phyloP scores from a whole-genome alignment of 2,888 invertebrate species.

The Tetrapedia diversipes region DNA sequence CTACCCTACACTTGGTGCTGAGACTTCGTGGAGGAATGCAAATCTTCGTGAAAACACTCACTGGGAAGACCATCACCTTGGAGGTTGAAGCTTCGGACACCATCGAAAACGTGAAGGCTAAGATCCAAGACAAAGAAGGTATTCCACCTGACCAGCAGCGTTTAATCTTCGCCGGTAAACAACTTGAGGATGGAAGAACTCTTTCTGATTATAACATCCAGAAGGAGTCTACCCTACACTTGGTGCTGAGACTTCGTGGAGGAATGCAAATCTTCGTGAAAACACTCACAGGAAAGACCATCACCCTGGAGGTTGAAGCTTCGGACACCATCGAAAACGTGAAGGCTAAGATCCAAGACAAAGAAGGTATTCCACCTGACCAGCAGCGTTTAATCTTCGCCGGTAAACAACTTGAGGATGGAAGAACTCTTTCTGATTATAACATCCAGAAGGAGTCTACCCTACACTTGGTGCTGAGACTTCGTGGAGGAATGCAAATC shows the following conservation, averaged over 20 bases:
- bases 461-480: no score
- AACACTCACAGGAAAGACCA: constrained; percentile 34
- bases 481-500: no score
- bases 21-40: no score
- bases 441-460: constrained; percentile 65
- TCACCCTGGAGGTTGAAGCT: constrained; percentile 45
- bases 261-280: constrained; percentile 41
- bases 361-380: constrained; percentile 64
- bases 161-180: constrained; percentile 48
- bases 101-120: constrained; percentile 38
- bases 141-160: constrained; percentile 40
- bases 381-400: constrained; percentile 66
- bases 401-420: constrained; percentile 64
- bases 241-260: no score
- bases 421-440: constrained; percentile 65
- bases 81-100: no score
- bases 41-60: constrained; percentile 27
- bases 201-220: constrained; percentile 47
- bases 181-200: constrained; percentile 58
- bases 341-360: constrained; percentile 61
- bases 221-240: constrained; percentile 31
- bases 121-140: no score
- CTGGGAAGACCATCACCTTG: constrained; percentile 34
- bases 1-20: no score
- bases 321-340: constrained; percentile 65